Conservation (phyloP, 2,888 invertebrate genomes). For the Chaetogeoica ovagalla region DNA sequence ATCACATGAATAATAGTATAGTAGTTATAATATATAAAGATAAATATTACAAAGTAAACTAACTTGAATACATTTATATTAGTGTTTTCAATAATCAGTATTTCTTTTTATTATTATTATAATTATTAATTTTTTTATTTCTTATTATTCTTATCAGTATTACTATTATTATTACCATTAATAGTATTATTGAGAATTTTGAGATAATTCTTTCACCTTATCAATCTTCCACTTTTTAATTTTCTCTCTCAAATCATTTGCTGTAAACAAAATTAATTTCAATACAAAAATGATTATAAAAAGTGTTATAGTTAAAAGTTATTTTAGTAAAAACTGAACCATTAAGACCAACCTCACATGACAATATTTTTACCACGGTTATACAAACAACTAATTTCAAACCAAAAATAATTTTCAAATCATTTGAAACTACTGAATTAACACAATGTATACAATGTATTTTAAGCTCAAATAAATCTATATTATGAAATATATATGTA, state of each 20-base stretch:
- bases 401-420: no score
- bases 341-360: no score
- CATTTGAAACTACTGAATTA: no score
- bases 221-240: slow-evolving; percentile 86
- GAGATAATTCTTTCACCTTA: slow-evolving; percentile 61
- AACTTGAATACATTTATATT: slow-evolving; percentile 15
- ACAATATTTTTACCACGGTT: no score
- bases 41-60: slow-evolving; percentile 30
- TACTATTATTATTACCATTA: no score
- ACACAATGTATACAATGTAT: no score
- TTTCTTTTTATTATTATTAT: background rate
- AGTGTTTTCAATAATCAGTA: background rate
- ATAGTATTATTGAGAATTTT: background rate
- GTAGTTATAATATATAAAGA: slow-evolving; percentile 23
- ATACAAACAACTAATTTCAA: no score
- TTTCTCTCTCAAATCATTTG: slow-evolving; percentile 80
- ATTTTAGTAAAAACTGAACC: no score
- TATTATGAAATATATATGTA: no score
- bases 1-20: slow-evolving; percentile 38
- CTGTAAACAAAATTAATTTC: slow-evolving; percentile 62
- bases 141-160: no score
- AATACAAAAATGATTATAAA: background rate
- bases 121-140: no score
- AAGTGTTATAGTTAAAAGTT: background rate
- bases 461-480: no score